A percentile compares a stretch with the other conserved stretches of the same genome.
Evolutionary conservation across 2,113 vertebrate genomes (phyloP).

Genomic region (Laticauda laticaudata): DNA sequence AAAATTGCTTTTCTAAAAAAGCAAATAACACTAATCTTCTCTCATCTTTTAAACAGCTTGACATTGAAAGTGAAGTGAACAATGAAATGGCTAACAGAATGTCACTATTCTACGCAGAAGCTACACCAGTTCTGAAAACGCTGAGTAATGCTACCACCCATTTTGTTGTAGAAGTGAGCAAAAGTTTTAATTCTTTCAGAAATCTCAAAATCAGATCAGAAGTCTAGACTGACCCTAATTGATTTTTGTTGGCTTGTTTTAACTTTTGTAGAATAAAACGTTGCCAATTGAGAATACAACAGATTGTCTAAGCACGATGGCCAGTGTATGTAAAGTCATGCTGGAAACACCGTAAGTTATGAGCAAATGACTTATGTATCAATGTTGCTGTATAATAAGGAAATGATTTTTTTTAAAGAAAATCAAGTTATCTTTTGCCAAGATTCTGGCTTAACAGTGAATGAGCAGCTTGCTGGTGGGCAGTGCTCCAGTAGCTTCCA

Average conservation of each 20-base stretch:
- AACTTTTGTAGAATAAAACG: constrained; percentile 85
- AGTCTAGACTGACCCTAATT: not conserved
- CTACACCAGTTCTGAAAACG: constrained; percentile 97
- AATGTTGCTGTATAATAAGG: not conserved
- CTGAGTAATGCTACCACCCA: constrained; percentile 94
- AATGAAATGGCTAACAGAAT: constrained; percentile 99
- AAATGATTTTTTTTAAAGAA: not conserved
- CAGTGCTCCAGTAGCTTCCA: not conserved
- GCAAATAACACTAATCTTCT: not conserved
- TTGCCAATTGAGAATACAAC: constrained; percentile 98
- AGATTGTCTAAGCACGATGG: constrained; percentile 98
- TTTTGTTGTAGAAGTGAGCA: constrained; percentile 92
- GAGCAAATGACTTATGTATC: not conserved
- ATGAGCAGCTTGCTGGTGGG: not conserved
- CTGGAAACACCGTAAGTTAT: constrained; percentile 96
- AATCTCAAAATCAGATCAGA: not conserved
- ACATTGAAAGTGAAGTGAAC: constrained; percentile 97
- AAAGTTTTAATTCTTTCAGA: not conserved
- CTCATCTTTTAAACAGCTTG: constrained; percentile 76
- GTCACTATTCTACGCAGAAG: constrained; percentile 98
- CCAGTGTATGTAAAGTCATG: constrained; percentile 98
- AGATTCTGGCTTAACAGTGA: not conserved
- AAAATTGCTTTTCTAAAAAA: not conserved
- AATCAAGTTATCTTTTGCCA: not conserved
- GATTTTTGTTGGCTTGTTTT: constrained; percentile 17